Base-by-base conservation (phyloP, 1,140 invertebrate genomes). In the Rhagoletis pomonella region DNA sequence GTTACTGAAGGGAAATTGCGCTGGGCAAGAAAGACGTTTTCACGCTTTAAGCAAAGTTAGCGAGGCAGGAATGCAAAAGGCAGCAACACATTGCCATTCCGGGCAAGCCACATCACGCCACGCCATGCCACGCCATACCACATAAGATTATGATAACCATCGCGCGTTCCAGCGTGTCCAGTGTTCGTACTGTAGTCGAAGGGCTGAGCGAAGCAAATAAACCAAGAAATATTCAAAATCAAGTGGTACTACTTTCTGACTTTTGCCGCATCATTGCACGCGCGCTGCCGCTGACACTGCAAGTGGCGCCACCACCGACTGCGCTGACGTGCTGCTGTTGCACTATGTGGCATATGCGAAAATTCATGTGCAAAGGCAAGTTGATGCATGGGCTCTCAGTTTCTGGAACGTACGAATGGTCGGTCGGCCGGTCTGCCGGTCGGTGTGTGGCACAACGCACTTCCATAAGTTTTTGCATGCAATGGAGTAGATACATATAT, bases 321-420 rank as follows among this genome's bases (percentile, higher is more conserved):
- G 42, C 58, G 58, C 17, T 62, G 17, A 14, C 60, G 60, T 62
- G 42, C 12, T 67, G 65, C 12, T 73, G 42, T 47, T 73, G 17
- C 67, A 73, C 17, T 73, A 42, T 73, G 39, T 73, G 67, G 67
- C 67, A 73, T 73, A 73, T 73, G 44, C 67, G 42, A 44, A 14
- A 44, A 44, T 47, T 44, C 67, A 73, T 44, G 42, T 73, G 67
- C 67, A 12, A 44, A 73, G 0, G 67, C 39, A 47, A 73, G 42
- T 73, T 14, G 42, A 47, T 47, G 42, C 67, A 47, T 47, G 12
- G 4, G 10, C 67, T 73, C 14, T 73, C 14, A 47, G 12, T 39
- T 62, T 73, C 42, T 55, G 29, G 39, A 67, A 67, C 39, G 65
- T 29, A 29, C 29, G 29, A 29, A 29, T 29, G 29, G 29, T 29